These are phyloP conservation scores for Chunga burmeisteri DNA, from an alignment of 2,113 vertebrate species.

Conservation along the genomic window DNA sequence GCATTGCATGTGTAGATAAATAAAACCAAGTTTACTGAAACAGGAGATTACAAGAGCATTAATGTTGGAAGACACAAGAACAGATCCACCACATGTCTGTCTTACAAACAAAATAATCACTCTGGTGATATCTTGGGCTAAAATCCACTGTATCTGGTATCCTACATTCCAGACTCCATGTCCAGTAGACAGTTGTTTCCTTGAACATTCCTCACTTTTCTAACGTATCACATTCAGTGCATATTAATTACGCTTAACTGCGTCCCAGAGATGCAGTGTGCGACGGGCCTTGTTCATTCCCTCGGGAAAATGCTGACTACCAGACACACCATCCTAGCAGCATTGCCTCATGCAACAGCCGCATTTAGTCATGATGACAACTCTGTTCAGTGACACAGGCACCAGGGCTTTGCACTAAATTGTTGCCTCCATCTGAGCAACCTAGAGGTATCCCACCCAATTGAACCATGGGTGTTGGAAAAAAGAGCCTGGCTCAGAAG, in stretches of 20 bases:
- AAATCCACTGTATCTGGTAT: background rate
- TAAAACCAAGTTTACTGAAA: background rate
- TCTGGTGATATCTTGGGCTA: background rate
- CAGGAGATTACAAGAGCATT: background rate
- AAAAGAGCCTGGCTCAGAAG: background rate
- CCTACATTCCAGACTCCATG: background rate
- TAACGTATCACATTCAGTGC: background rate
- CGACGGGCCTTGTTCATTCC: fast-evolving
- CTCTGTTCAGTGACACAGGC: background rate
- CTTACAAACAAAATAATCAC: background rate
- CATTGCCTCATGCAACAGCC: background rate
- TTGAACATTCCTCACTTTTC: background rate
- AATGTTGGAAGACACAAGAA: background rate
- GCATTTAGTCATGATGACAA: background rate
- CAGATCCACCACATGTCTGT: background rate
- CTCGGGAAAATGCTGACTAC: background rate
- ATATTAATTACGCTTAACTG: background rate
- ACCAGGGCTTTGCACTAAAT: background rate
- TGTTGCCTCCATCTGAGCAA: background rate
- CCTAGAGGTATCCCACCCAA: too few species aligned
- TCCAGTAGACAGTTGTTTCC: background rate
- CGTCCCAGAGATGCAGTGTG: background rate
- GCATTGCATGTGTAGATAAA: background rate
- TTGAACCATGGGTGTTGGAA: background rate
- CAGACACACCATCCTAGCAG: background rate